These are phyloP conservation scores for Helarctos malayanus DNA, from an alignment of 2,797 vertebrate species.

Conservation along the genomic window DNA sequence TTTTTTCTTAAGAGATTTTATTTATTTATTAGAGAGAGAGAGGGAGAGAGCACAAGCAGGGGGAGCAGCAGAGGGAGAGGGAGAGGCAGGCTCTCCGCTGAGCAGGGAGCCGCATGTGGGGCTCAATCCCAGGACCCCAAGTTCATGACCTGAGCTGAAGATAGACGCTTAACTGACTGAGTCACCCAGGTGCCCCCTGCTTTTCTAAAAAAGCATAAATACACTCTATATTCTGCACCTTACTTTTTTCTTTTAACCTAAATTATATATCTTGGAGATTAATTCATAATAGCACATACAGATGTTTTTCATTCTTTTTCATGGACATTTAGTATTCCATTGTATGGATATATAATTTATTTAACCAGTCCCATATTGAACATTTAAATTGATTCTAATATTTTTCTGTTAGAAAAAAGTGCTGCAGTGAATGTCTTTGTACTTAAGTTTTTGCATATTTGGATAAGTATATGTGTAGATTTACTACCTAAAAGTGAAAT, in stretches of 20 bases:
- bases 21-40: too few relatives aligned
- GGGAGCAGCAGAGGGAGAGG: too few relatives aligned
- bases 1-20: too few relatives aligned
- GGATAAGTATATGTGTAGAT: constrained; percentile 37
- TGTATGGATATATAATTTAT: constrained; percentile 56
- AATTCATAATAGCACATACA: not conserved
- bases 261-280: constrained; percentile 9
- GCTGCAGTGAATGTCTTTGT: constrained; percentile 31
- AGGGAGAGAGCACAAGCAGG: too few relatives aligned
- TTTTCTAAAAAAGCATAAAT: not conserved
- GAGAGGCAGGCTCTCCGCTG: too few relatives aligned
- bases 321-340: constrained; percentile 53
- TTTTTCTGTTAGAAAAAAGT: constrained; percentile 67
- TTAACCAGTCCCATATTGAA: constrained; percentile 44
- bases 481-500: constrained; percentile 62
- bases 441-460: constrained; percentile 58
- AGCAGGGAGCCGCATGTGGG: too few relatives aligned
- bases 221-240: constrained; percentile 1
- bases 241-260: constrained; percentile 64
- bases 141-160: too few relatives aligned
- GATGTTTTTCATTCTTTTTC: constrained; percentile 54
- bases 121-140: too few relatives aligned
- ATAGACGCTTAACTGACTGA: too few relatives aligned
- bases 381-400: constrained; percentile 59
- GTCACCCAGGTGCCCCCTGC: too few relatives aligned